Evolutionary conservation across 1,140 invertebrate species (phyloP), one percentile per base, ranked within the genome.

Genomic region (Drosophila oshimai): DNA sequence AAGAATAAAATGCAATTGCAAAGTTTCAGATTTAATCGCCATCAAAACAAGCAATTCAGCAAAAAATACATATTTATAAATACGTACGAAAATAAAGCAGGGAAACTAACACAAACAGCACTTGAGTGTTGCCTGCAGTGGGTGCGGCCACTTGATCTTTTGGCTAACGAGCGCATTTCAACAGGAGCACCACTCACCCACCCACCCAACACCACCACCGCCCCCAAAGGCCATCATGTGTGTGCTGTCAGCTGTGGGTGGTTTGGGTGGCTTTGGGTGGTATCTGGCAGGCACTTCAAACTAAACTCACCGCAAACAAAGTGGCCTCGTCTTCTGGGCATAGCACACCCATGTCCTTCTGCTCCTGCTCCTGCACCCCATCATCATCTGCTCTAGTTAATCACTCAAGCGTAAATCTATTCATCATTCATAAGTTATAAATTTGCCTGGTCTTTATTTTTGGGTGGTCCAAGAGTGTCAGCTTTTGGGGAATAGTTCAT

Each of bases 361-460:
- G 42, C 42, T 49, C 58, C 61, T 65, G 24, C 33, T n/a, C 28
- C 51, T 13, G n/a, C 4, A 13, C 17, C 20, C 37, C 36, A 26
- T 29, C 15, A 13, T 54, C 28, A 15, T 20, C 50, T 87, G 79
- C 65, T 84, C 86, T 70, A 89, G 84, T 89, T 89, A 89, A 89
- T 89, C 86, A 89, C 86, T 89, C 79, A 73, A 89, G 79, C 86
- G 79, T 86, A 77, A 89, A 89, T 89, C 86, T 89, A 89, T 89
- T 89, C 86, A 80, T 89, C 81, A 87, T 87, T 87, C 81, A 87
- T 87, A 87, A 87, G 81, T 87, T 87, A 87, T 87, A 87, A 87
- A 87, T 87, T 87, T 86, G 78, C 78, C 74, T 83, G 79, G 58
- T 49, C 44, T 50, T 65, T 65, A 39, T 81, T 86, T 86, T 78